Percentiles rank a stretch among this genome's conserved stretches.
These are phyloP conservation scores for Larimichthys crocea DNA, from an alignment of 2,113 vertebrate species.

Conservation along the genomic window DNA sequence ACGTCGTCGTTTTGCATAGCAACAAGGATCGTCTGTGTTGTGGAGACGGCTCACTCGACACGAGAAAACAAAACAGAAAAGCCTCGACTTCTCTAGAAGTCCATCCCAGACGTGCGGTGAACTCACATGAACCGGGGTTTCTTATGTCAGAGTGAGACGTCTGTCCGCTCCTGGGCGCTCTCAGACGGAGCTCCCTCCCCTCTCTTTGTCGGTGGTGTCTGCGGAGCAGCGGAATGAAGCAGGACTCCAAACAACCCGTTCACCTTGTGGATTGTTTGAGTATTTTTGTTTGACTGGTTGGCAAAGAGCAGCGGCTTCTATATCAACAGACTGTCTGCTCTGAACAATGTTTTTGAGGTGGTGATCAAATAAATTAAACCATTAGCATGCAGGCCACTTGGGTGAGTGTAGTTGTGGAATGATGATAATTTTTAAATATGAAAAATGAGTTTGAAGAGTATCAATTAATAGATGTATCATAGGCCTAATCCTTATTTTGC, in stretches of 20 bases:
- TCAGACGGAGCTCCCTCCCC: not conserved
- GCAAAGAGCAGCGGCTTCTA: slow-evolving; percentile 29
- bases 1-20: slow-evolving; percentile 67
- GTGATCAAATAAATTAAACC: not conserved
- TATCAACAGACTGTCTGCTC: not conserved
- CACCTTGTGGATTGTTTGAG: slow-evolving; percentile 11
- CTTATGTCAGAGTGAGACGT: slow-evolving; percentile 51
- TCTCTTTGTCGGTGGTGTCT: not conserved
- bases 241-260: slow-evolving; percentile 29
- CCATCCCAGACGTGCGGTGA: too few species aligned
- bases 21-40: slow-evolving; percentile 56
- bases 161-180: slow-evolving; percentile 2
- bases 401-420: too few species aligned
- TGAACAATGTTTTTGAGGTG: not conserved
- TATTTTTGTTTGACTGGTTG: slow-evolving; percentile 53
- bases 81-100: not conserved
- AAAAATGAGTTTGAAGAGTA: not conserved
- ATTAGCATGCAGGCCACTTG: not conserved
- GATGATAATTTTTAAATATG: not conserved
- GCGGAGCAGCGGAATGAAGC: slow-evolving; percentile 48
- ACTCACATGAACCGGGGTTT: not conserved
- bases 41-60: slow-evolving; percentile 1
- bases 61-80: not conserved
- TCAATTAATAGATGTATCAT: not conserved
- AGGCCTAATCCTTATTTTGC: not conserved